Evolutionary conservation across 2,113 vertebrate species (phyloP), one percentile per base, ranked within the genome.

Genomic region (Grantiella picta): DNA sequence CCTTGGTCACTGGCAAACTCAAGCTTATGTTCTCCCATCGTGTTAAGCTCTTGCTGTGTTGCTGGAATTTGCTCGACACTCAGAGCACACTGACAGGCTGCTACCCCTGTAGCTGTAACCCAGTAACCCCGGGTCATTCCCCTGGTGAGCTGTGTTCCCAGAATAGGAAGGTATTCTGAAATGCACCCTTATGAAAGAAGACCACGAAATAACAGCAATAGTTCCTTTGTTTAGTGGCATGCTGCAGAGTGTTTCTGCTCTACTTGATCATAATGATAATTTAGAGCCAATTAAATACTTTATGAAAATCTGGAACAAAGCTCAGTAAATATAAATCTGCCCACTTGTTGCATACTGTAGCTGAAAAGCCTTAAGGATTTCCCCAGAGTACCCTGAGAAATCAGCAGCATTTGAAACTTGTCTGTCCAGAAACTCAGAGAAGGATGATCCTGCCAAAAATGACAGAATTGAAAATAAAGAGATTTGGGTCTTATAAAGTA

Each of bases 231-330:
- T 92, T 63, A 75, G 64, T 36, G 60, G 63, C 60, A 86, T n/a
- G 29, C 60, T 73, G 64, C 47, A 36, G 29, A 83, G 59, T 0
- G 2, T 86, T 94, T 93, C 72, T 68, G 91, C 60, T 95, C 72
- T 90, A 63, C 24, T 96, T 90, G 71, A 73, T 56, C 56, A 49
- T 80, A 86, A 86, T 78, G 73, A 54, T 60, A 81, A 96, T 75
- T 94, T 78, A 0, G 5, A 89, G 71, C 60, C 86, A 93, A 93
- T 93, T 94, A 94, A 86, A 90, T 54, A 78, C 27, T 92, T 89
- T 12, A 73, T 56, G 64, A 90, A 89, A 90, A 78, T 81, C 44
- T 90, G 52, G 44, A 90, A 84, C 72, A 60, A 86, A 96, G 47
- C 23, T 89, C 66, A 92, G 83, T 45, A 83, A 77, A 86, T 29